These are phyloP conservation scores for Arion vulgaris DNA, from an alignment of 1,140 invertebrate genomes.

Conservation along the genomic window DNA sequence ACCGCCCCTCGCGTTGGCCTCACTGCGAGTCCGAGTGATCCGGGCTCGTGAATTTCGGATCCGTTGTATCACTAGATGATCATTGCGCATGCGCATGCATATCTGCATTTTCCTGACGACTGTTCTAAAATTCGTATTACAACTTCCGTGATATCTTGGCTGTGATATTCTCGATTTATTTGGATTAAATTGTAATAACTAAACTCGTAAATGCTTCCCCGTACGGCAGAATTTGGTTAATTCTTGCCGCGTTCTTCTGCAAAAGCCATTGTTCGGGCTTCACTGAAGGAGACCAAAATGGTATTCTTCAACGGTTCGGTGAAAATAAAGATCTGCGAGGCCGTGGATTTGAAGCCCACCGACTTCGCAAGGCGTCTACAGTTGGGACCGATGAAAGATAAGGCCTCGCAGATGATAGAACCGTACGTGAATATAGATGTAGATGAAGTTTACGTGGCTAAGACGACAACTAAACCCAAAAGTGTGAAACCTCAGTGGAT, in stretches of 20 bases:
- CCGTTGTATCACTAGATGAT: constrained; percentile 34
- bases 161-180: constrained; percentile 43
- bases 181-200: constrained; percentile 22
- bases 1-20: neutral
- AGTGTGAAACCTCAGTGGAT: constrained; percentile 79
- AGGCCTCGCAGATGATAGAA: constrained; percentile 79
- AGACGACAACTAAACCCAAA: constrained; percentile 93
- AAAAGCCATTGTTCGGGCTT: constrained; percentile 16
- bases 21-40: constrained; percentile 28
- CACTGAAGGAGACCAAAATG: constrained; percentile 61
- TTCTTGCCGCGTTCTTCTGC: constrained; percentile 8
- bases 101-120: constrained; percentile 51
- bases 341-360: constrained; percentile 94
- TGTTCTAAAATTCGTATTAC: constrained; percentile 49
- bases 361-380: constrained; percentile 92
- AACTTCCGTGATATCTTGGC: constrained; percentile 53
- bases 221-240: constrained; percentile 36
- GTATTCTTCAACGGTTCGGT: constrained; percentile 96
- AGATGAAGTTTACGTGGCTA: constrained; percentile 85
- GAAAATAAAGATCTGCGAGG: constrained; percentile 97
- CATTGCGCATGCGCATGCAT: constrained; percentile 50
- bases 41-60: constrained; percentile 24
- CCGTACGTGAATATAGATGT: constrained; percentile 97
- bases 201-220: constrained; percentile 34
- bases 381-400: constrained; percentile 68